These are phyloP conservation scores for Bursaphelenchus mucronatus DNA, from an alignment of 1,140 invertebrate species.

Conservation along the genomic window DNA sequence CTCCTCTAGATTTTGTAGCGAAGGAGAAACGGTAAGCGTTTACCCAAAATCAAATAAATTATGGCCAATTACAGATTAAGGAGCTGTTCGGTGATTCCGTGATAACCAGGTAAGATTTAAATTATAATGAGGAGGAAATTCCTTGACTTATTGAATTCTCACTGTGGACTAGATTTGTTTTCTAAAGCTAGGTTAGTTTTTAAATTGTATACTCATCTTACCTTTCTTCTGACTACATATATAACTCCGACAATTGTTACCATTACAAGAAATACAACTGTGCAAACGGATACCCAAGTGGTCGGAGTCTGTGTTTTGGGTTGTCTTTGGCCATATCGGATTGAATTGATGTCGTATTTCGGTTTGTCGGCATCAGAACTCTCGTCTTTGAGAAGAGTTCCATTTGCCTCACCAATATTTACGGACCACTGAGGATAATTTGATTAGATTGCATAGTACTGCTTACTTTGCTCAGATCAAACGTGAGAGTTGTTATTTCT, in stretches of 20 bases:
- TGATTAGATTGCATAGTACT: conserved; percentile 6
- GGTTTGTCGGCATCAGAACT: conserved; percentile 38
- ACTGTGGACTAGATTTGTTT: conserved; percentile 5
- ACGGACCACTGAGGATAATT: conserved; percentile 17
- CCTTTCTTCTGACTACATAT: conserved; percentile 42
- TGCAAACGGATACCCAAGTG: conserved; percentile 33
- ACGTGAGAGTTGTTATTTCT: conserved; percentile 27
- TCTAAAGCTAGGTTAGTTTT: not conserved
- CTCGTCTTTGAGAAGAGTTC: conserved; percentile 8
- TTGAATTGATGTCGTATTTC: conserved; percentile 42
- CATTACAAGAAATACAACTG: conserved; percentile 36
- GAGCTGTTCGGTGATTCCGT: conserved; percentile 29
- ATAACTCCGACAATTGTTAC: conserved; percentile 37
- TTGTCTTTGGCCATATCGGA: conserved; percentile 40
- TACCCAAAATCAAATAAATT: conserved; percentile 11
- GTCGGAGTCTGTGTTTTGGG: conserved; percentile 36
- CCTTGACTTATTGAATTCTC: conserved; percentile 12
- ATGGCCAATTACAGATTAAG: conserved; percentile 22
- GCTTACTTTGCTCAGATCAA: conserved; percentile 45
- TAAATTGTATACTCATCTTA: conserved; percentile 19
- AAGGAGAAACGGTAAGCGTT: conserved; percentile 16
- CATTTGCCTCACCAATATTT: conserved; percentile 19
- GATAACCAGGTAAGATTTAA: conserved; percentile 26
- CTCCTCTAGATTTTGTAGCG: conserved; percentile 8
- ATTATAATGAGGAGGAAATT: conserved; percentile 6